Evolutionary conservation across 1,140 invertebrate genomes (phyloP).

Genomic region (Telenomus remus): DNA sequence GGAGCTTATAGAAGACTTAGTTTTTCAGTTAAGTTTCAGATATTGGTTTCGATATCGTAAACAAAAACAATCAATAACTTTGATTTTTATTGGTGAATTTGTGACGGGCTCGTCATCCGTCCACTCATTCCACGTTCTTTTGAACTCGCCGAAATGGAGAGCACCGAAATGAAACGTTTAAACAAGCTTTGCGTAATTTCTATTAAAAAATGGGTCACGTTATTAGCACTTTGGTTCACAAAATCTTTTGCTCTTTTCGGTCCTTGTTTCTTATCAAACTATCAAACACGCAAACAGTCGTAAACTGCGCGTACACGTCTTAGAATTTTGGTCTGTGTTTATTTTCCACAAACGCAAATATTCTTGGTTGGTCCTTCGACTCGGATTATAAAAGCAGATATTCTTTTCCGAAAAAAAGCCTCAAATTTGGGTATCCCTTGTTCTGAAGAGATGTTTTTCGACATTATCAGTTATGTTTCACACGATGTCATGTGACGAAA

Average conservation of each 20-base stretch:
- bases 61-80: too few relatives aligned
- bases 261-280: slow-evolving; percentile 23
- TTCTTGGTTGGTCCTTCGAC: background rate
- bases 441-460: background rate
- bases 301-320: slow-evolving; percentile 2
- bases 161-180: background rate
- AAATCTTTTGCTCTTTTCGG: slow-evolving; percentile 56
- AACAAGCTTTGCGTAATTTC: slow-evolving; percentile 61
- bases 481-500: too few relatives aligned
- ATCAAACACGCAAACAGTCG: slow-evolving; percentile 19
- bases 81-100: too few relatives aligned
- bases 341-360: background rate
- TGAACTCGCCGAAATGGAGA: background rate
- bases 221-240: slow-evolving; percentile 54
- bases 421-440: background rate
- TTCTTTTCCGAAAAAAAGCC: background rate
- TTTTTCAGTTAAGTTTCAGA: too few relatives aligned
- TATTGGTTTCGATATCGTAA: too few relatives aligned
- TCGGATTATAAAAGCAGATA: background rate
- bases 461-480: too few relatives aligned
- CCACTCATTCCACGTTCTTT: background rate
- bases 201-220: slow-evolving; percentile 66
- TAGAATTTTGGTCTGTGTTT: slow-evolving; percentile 3
- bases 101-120: too few relatives aligned
- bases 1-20: too few relatives aligned